Evolutionary conservation across 2,113 vertebrate genomes (phyloP), one percentile per base, ranked within the genome.

Genomic region (Oryzias woworae): DNA sequence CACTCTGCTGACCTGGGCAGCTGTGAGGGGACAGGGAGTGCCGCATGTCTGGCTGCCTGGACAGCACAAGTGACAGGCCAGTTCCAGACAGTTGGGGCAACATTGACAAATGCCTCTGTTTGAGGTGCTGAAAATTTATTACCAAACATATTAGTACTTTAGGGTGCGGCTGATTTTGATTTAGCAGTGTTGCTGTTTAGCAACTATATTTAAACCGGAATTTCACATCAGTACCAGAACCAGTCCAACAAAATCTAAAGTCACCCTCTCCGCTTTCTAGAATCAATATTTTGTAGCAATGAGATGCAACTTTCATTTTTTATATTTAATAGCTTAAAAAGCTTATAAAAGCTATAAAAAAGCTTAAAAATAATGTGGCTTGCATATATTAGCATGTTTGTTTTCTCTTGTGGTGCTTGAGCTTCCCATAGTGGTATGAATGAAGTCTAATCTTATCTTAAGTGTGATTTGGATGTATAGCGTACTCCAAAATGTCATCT

Each of bases 91-190:
- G 85, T 91, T 90, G 87, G 83, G 73, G 51, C 66, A 58, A 70
- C 48, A 69, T 66, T 79, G 81, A 90, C 86, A 92, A 87, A 90
- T 92, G 89, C 86, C 78, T 78, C 89, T 84, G 87, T 90, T 90
- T 90, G 86, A 81, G 61, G 77, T 81, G 83, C 69, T 84, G 90
- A 69, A 84, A 89, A 91, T 92, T 76, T 92, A 92, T 90, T 86
- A 86, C 87, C 84, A 87, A 88, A 91, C 88, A 78, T 91, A 91
- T 88, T 87, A 86, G 90, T 88, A 90, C 91, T 91, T 92, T 83
- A 90, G 89, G 88, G 85, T 56, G 79, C 90, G 89, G 88, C 90
- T 87, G 76, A 90, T 84, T 86, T 82, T 75, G 81, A 86, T 91
- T 91, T 91, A 86, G 58, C 54, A 13, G 53, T 52, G 26, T 65